A percentile compares a stretch with the other conserved stretches of the same genome.
phyloP scores from a whole-genome alignment of 1,140 invertebrate species.

The Drosophila littoralis region DNA sequence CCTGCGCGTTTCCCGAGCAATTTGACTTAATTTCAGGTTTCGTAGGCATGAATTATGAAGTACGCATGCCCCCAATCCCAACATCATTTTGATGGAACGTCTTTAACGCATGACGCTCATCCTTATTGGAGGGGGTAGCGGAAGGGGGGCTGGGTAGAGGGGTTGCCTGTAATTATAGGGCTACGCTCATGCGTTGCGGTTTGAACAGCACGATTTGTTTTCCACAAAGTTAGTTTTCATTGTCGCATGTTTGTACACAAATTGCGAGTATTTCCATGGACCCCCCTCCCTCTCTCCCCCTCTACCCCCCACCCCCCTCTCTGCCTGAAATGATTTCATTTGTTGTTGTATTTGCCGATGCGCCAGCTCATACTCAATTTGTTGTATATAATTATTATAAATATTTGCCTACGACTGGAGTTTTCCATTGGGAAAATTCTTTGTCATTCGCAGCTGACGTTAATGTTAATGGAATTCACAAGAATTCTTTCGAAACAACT shows the following conservation, averaged over 20 bases:
- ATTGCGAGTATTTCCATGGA: slow-evolving; percentile 35
- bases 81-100: slow-evolving; percentile 29
- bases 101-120: slow-evolving; percentile 76
- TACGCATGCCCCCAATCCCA: neutral
- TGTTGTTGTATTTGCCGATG: slow-evolving; percentile 27
- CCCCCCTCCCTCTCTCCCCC: too few species aligned
- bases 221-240: slow-evolving; percentile 75
- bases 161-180: slow-evolving; percentile 50
- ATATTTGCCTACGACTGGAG: slow-evolving; percentile 60
- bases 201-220: slow-evolving; percentile 65
- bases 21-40: slow-evolving; percentile 72
- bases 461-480: too few species aligned
- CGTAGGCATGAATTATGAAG: slow-evolving; percentile 71
- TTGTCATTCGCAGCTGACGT: slow-evolving; percentile 34
- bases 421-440: slow-evolving; percentile 36
- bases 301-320: neutral
- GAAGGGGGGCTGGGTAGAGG: neutral
- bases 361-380: slow-evolving; percentile 1
- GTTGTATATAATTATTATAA: slow-evolving; percentile 74
- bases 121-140: slow-evolving; percentile 6
- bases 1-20: slow-evolving; percentile 69
- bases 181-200: slow-evolving; percentile 4
- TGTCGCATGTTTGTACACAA: slow-evolving; percentile 81
- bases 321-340: slow-evolving; percentile 66
- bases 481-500: too few species aligned